Conservation (phyloP, 2,113 vertebrate species). For the Vulpes ferrilata region DNA sequence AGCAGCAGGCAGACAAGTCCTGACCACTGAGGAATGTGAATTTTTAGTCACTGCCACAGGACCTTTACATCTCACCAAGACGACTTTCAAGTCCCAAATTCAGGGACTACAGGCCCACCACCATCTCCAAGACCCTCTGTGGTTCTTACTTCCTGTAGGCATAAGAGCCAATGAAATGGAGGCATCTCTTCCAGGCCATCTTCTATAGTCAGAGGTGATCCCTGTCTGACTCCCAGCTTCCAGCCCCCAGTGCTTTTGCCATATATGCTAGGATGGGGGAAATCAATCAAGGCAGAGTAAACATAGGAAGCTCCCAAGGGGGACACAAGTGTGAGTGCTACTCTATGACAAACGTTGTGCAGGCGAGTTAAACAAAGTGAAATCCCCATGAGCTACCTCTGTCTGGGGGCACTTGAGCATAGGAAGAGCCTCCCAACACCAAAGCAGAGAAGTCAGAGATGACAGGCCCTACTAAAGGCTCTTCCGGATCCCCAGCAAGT, state of each 20-base stretch:
- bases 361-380: not conserved
- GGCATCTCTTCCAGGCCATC: not conserved
- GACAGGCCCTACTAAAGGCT: not conserved
- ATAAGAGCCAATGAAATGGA: not conserved
- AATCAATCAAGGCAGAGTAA: not conserved
- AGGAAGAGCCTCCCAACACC: not conserved
- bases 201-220: not conserved
- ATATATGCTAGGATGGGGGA: not conserved
- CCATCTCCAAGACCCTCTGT: not conserved
- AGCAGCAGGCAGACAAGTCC: not conserved
- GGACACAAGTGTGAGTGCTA: not conserved
- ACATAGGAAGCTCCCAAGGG: not conserved
- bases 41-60: not conserved
- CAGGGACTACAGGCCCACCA: not conserved
- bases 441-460: not conserved
- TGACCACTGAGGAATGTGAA: not conserved
- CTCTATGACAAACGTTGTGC: not conserved
- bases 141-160: not conserved
- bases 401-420: not conserved
- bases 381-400: not conserved
- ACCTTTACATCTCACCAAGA: not conserved
- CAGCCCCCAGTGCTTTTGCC: not conserved
- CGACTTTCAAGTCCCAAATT: not conserved
- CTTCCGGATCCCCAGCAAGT: not conserved
- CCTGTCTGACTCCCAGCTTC: not conserved